Base-by-base conservation (phyloP, 2,797 vertebrate genomes). In the Takifugu rubripes region DNA sequence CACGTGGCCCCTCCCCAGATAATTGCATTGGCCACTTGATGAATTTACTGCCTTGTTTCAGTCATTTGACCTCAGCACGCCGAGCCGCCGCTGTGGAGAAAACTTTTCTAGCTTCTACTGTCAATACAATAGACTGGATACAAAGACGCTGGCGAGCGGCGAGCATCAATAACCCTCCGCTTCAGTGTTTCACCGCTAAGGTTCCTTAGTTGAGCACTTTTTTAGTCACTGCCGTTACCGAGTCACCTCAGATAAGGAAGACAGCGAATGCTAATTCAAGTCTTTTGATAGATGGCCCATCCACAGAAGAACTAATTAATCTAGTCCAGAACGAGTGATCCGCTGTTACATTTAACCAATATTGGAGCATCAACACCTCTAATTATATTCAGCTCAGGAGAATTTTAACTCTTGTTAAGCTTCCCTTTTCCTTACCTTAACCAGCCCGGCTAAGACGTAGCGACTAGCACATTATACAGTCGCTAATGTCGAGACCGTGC, bases 21-120 rank as follows among this genome's bases (percentile, higher is more conserved):
- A 89, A 90, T 91, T 92, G 82, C 78, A 74, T 77, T 72, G 70
- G 64, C 74, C 86, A 77, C 63, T 71, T 66, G 86, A 92, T 89
- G 87, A 90, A 91, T 92, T 83, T 69, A 50, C 72, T 59, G 72
- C 47, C 87, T 88, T 86, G 74, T 86, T 82, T 69, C 60, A 76
- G 66, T 68, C 56, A 42, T 70, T 75, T 50, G 66, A 67, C 55
- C 64, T 64, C 64, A 58, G 51, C n/a, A 61, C 49, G 43, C 49
- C 25, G 25, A 75, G n/a, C n/a, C 36, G 52, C 63, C 69, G 57
- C 40, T 11, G 49, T 55, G 71, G 65, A 81, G 75, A 81, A 84
- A 75, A 59, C 48, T 75, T 67, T 58, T 65, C 68, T 45, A 52
- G 54, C 36, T 64, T 26, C n/a, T 47, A 52, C 52, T 40, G 55